These are phyloP conservation scores for Trilocha varians DNA, from an alignment of 2,888 invertebrate genomes.

Conservation along the genomic window DNA sequence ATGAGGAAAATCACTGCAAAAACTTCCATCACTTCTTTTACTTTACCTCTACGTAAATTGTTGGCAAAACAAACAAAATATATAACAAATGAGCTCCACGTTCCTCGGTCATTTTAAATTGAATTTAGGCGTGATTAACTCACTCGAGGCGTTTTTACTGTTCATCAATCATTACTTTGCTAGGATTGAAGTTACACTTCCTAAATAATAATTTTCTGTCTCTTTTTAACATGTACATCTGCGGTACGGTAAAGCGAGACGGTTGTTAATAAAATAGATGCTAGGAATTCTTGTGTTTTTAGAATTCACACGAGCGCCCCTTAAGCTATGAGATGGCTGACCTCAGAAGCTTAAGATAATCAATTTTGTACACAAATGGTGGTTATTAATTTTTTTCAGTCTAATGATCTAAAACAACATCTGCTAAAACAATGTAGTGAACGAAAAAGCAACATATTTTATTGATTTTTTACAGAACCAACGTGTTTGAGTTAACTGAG, in stretches of 20 bases:
- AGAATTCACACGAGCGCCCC: constrained; percentile 57
- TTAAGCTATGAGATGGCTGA: constrained; percentile 45
- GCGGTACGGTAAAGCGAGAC: constrained; percentile 29
- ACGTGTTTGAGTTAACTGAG: too few relatives aligned
- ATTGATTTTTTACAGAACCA: constrained; percentile 19
- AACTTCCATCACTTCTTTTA: neutral
- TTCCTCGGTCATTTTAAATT: constrained; percentile 64
- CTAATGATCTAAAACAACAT: constrained; percentile 67
- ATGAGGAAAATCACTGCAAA: neutral
- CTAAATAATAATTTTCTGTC: constrained; percentile 40
- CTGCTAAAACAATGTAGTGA: constrained; percentile 55
- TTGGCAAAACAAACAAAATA: constrained; percentile 63
- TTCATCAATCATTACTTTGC: constrained; percentile 66
- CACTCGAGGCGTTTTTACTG: constrained; percentile 70
- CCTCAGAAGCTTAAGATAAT: constrained; percentile 64
- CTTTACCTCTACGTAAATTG: constrained; percentile 6
- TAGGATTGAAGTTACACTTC: constrained; percentile 49
- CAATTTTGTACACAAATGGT: constrained; percentile 69
- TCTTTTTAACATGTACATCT: constrained; percentile 25
- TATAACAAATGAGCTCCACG: constrained; percentile 42
- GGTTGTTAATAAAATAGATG: constrained; percentile 42
- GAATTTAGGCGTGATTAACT: constrained; percentile 69
- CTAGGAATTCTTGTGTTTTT: constrained; percentile 51
- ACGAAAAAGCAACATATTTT: constrained; percentile 51
- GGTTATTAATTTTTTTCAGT: constrained; percentile 62